Base-by-base conservation (phyloP, 2,888 invertebrate genomes). In the Perizoma affinitatum region DNA sequence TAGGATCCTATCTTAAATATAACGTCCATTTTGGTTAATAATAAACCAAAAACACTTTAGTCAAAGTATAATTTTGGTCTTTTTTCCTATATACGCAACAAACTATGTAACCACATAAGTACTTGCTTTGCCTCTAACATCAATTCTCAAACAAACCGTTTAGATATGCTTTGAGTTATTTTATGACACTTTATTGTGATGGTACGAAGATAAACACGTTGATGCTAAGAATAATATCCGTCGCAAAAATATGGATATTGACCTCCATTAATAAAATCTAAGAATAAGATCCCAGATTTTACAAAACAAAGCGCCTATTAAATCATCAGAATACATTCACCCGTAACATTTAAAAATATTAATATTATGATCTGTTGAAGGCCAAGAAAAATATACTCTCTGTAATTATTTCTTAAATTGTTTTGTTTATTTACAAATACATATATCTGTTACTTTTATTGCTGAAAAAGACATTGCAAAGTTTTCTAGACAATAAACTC, bases 341-440 rank as follows among this genome's bases (percentile, higher is more conserved):
- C 70, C 80, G 76, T 83, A 78, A 82, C 72, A 76, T 79, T 78
- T 82, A 83, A 74, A 83, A 81, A 80, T 82, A 83, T 76, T 68
- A 22, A 2, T 38, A 6, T 5, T 7, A 35, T 62, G 42, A 61
- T 80, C 73, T 80, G 82, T 83, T 77, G 79, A 83, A 78, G 76
- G 80, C 79, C 88, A 87, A 89, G 88, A 91, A 92, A 91, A 92
- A 90, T 89, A 90, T 90, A 89, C 80, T 79, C 84, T 90, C 86
- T 90, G 83, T 84, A 73, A 65, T 71, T 72, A 7, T 76, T 76
- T 80, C 85, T 82, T 88, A 90, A 87, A 90, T 83, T 79, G 80
- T 75, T 83, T 85, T 76, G 73, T 80, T 80, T 91, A 91, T 91
- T 87, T 92, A 91, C 90, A 91, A 22, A 83, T 88, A 88, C 81